Percentiles rank a stretch among this genome's conserved stretches.
Evolutionary conservation across 1,140 invertebrate species (phyloP).

Genomic region (Aphis gossypii): DNA sequence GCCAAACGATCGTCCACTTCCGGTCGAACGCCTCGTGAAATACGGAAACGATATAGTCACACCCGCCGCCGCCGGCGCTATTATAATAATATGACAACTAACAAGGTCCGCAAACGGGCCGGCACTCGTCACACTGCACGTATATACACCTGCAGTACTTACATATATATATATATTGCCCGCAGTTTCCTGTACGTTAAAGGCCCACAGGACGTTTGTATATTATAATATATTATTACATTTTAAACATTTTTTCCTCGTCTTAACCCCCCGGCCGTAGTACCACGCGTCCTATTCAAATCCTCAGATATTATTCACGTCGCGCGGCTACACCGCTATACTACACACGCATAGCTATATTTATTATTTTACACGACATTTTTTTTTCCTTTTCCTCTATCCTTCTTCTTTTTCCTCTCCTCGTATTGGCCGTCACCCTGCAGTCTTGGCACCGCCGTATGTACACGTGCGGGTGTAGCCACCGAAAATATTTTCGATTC

Average conservation of each 20-base stretch:
- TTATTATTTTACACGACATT: conserved; percentile 24
- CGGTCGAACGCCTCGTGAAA: not conserved
- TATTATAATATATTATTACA: not conserved
- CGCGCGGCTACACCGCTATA: not conserved
- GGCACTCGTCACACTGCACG: not conserved
- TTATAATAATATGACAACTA: not conserved
- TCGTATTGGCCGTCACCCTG: not conserved
- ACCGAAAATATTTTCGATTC: conserved; percentile 23
- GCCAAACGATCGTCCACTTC: not conserved
- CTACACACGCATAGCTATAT: not conserved
- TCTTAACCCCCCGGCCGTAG: not conserved
- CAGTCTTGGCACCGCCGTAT: not conserved
- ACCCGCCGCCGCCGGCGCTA: not conserved
- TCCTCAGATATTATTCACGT: not conserved
- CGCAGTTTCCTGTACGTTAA: not conserved
- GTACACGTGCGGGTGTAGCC: not conserved
- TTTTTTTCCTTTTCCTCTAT: not conserved
- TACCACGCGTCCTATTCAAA: not conserved
- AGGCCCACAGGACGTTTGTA: not conserved
- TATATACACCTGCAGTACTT: not conserved
- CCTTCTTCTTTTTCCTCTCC: not conserved
- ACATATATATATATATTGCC: not conserved
- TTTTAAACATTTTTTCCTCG: not conserved
- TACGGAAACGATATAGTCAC: not conserved
- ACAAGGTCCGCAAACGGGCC: not conserved